phyloP scores from a whole-genome alignment of 2,888 invertebrate species.

The Sminthurinus aureus region DNA sequence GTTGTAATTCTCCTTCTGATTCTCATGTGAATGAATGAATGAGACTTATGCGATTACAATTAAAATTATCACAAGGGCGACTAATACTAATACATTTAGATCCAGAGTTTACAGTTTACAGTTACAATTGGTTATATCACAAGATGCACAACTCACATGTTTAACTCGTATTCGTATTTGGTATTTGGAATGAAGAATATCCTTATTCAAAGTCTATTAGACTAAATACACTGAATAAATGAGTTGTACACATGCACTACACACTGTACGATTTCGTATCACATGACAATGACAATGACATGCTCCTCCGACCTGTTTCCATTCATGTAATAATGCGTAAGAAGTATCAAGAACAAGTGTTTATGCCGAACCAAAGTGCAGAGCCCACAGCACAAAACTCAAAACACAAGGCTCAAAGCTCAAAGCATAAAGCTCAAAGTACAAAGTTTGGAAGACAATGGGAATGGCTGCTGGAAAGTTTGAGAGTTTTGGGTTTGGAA shows the following conservation, averaged over 20 bases:
- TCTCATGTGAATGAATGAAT: background rate
- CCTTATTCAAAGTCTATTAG: too few species aligned
- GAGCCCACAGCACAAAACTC: background rate
- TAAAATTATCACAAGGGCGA: background rate
- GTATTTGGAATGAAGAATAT: too few species aligned
- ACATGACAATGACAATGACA: too few species aligned
- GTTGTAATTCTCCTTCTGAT: background rate
- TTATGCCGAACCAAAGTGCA: background rate
- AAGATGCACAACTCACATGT: too few species aligned
- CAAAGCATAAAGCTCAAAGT: background rate
- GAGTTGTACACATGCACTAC: too few species aligned
- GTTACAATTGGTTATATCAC: background rate
- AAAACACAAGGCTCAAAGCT: background rate
- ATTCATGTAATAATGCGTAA: background rate
- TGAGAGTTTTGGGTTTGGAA: background rate
- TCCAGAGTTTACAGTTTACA: background rate
- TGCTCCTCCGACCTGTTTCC: too few species aligned
- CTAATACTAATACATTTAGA: background rate
- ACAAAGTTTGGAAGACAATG: background rate
- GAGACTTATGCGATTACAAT: background rate
- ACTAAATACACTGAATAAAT: too few species aligned
- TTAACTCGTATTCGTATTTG: too few species aligned
- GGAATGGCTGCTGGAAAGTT: background rate
- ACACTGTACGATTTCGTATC: too few species aligned
- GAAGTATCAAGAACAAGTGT: background rate